phyloP scores from a whole-genome alignment of 2,113 vertebrate genomes.

The Murina feae region DNA sequence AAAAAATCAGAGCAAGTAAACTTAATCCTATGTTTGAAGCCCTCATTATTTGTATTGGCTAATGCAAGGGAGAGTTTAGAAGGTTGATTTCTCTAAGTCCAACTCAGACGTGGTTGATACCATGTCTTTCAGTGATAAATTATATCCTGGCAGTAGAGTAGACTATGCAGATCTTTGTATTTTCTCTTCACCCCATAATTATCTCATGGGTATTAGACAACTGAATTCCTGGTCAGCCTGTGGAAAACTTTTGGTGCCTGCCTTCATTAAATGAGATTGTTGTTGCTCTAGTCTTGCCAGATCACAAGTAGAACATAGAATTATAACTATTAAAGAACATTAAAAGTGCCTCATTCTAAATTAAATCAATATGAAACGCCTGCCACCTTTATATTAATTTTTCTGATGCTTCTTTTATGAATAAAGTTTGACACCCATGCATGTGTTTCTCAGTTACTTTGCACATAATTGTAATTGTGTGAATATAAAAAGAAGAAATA shows the following conservation, averaged over 20 bases:
- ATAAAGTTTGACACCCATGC: background rate
- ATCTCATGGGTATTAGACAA: background rate
- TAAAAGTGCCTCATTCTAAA: background rate
- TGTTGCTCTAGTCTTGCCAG: background rate
- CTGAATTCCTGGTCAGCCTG: background rate
- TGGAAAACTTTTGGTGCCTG: background rate
- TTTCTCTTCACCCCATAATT: background rate
- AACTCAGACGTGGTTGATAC: background rate
- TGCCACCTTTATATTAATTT: background rate
- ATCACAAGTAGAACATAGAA: background rate
- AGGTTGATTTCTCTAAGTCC: background rate
- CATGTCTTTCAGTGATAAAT: background rate
- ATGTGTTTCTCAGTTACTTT: background rate
- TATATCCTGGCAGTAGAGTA: background rate
- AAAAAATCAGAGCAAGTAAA: background rate
- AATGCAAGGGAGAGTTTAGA: background rate
- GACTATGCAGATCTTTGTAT: background rate
- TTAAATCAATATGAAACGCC: background rate
- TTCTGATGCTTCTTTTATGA: background rate
- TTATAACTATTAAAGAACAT: background rate
- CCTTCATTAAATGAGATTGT: background rate
- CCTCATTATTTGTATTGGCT: background rate
- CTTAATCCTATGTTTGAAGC: background rate
- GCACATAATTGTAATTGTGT: background rate
- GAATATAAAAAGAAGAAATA: background rate